Base-by-base conservation (phyloP, 1,140 invertebrate species). In the Pseudachorutes palmiensis region DNA sequence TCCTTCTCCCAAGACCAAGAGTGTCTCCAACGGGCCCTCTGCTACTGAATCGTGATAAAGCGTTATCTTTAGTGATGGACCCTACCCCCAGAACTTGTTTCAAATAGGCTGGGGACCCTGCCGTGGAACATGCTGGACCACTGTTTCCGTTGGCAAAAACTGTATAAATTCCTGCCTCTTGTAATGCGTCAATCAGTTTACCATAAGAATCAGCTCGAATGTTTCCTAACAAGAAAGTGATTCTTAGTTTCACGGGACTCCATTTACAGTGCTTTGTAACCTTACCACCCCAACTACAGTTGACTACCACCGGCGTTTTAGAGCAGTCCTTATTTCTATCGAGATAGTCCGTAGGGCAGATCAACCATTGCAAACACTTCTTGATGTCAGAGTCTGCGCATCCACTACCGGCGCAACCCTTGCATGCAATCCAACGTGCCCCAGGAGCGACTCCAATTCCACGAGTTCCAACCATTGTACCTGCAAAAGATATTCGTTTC, bases 291-390 rank as follows among this genome's bases (percentile, higher is more conserved):
- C 70, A 71, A 57, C 67, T 62, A 36, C 66, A 66, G 12, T 45
- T 61, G 24, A 71, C 28, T 14, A 72, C 55, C 14, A 67, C 19
- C 9, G 71, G 71, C 19, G 58, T 41, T 22, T 61, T 59, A n/a
- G 30, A 29, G 33, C 71, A 72, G 30, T 70, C 51, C 9, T 1
- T 29, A 1, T 55, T 62, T 2, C n/a, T 41, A 2, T 68, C 66
- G 22, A 59, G 30, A 1, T 61, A 28, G 36, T 68, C 31, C 28
- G 62, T 67, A 1, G 71, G 71, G 59, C 71, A 72, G 3, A 57
- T 19, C 32, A 71, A 51, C n/a, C 26, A 63, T 32, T 63, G 14
- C 14, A 3, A 19, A 48, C 61, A 63, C 2, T 2, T 24, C 16
- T 31, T 36, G 3, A 63, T 19, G 28, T 63, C 2, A 63, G 61